Base-by-base conservation (phyloP, 37 sponge, comb jelly and placozoan species). In the Agelas oroides region DNA sequence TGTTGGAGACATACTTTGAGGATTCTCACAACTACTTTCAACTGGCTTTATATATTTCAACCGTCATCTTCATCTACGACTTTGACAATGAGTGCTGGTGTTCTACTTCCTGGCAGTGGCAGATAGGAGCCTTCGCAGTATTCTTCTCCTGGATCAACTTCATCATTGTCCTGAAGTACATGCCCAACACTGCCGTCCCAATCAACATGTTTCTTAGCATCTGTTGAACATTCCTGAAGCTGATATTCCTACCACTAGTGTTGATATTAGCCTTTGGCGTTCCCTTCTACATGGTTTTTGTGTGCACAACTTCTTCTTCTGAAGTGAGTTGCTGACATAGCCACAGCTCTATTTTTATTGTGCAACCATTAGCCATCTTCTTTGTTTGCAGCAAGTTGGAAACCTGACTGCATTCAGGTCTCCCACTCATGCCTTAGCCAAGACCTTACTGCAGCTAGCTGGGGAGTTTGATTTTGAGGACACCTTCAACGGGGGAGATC, bases 131-230 rank as follows among this genome's bases (percentile, higher is more conserved):
- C 23, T 38, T 84, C 1, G 64, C 66, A 1, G 13, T 84, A 2
- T 84, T 84, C 53, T 54, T 74, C 41, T 75, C 53, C 8, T 84
- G 84, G 84, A 46, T 84, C 40, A 75, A 84, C 33, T 34, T 84
- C 18, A 60, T 84, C 2, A 19, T 84, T 0, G 19, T 68, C 12
- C 70, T 68, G 0, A 80, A 80, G 56, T 39, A 80, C 16, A 27
- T 69, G 54, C 81, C 81, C 12, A 14, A 68, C 27, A 68, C 70
- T 68, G 81, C 53, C 16, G 53, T 69, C 20, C 70, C 81, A 12
- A 80, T 80, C 27, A 80, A 80, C 70, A 67, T 68, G 54, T 33
- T 80, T 5, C 54, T 68, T 27, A 63, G 27, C 27, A 46, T 80
- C 18, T 66, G 41, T 46, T 38, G 2, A 0, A 80, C 69, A 17